Evolutionary conservation across 2,797 vertebrate genomes (phyloP).

Genomic region (Leucoraja ocellata): DNA sequence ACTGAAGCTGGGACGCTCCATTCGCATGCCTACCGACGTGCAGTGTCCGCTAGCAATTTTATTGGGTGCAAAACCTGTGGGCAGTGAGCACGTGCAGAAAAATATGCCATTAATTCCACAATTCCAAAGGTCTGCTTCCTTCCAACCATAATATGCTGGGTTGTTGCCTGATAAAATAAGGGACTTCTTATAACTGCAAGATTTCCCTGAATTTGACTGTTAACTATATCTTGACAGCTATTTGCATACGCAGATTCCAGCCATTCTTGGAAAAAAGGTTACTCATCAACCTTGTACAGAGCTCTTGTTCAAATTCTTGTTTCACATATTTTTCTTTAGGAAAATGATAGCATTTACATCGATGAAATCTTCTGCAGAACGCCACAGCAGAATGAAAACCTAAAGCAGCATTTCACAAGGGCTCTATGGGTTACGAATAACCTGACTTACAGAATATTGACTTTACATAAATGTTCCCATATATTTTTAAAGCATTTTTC

Average conservation of each 20-base stretch:
- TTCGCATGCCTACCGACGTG: not conserved
- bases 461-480: too few relatives aligned
- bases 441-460: too few relatives aligned
- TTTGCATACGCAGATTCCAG: not conserved
- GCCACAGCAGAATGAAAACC: not conserved
- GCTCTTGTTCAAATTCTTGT: too few relatives aligned
- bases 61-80: not conserved
- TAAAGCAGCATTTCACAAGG: not conserved
- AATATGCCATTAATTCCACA: not conserved
- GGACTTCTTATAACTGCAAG: not conserved
- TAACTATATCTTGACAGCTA: not conserved
- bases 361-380: not conserved
- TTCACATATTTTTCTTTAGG: not conserved
- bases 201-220: conserved; percentile 8
- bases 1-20: not conserved
- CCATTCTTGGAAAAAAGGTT: not conserved
- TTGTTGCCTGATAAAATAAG: not conserved
- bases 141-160: not conserved
- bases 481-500: too few relatives aligned
- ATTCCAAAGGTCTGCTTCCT: not conserved
- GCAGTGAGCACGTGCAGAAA: not conserved
- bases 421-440: too few relatives aligned
- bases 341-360: not conserved
- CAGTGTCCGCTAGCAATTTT: not conserved
- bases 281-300: not conserved